Evolutionary conservation across 1,140 invertebrate species (phyloP), one percentile per base, ranked within the genome.

Genomic region (Samia ricini): DNA sequence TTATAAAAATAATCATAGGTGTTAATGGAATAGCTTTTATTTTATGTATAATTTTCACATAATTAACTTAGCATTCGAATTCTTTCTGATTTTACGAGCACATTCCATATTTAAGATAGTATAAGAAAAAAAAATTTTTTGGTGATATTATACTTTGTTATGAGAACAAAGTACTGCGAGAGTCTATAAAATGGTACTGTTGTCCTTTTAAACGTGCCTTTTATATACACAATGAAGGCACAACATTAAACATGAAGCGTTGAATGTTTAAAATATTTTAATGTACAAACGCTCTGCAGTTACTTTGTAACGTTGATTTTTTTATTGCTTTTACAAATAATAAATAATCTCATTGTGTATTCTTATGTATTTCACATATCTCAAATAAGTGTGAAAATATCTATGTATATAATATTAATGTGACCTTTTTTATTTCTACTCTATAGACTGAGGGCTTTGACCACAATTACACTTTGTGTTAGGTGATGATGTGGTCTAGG

Each of bases 181-280:
- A 15, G 33, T 42, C 33, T 42, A 42, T 42, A 42, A 42, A 42
- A 42, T 15, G n/a, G 33, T 12, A 42, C 33, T 42, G 33, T 42
- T 42, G 33, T 42, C 33, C 33, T 42, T 42, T 42, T 42, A 42
- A 42, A 42, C 52, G 52, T 55, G 52, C 52, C 21, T 55, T 55
- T 55, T 24, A 23, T 23, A 12, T 55, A 55, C 12, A 55, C 52
- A 55, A n/a, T 22, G 50, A 42, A 42, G 8, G 33, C 12, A 42
- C 33, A 42, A 42, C 33, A 42, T 42, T 42, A 42, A 42, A 42
- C 33, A 42, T 42, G n/a, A 42, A 15, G 33, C n/a, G 33, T 42
- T 42, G 33, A 42, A 42, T 42, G n/a, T 42, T 10, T 42, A 42
- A 42, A 42, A 42, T 42, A 42, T 42, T 42, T 42, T 42, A 42